A percentile compares a stretch with the other conserved stretches of the same genome.
Conservation (phyloP, 1,140 invertebrate genomes). For the Bicyclus anynana region DNA sequence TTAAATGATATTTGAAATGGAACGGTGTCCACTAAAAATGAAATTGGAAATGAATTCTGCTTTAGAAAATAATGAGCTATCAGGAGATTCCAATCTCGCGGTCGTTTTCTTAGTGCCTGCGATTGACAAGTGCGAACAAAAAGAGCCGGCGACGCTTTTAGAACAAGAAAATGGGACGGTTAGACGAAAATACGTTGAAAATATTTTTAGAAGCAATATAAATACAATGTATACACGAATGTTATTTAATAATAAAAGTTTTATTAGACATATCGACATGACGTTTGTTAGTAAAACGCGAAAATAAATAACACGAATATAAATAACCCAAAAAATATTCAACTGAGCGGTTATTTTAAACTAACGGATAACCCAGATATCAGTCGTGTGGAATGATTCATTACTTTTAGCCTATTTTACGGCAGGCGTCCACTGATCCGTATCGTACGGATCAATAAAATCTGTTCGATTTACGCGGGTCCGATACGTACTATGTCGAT, state of each 20-base stretch:
- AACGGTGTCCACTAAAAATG: background rate
- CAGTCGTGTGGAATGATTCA: background rate
- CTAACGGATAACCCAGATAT: no score
- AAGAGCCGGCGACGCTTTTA: slow-evolving; percentile 12
- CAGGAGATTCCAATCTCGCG: slow-evolving; percentile 7
- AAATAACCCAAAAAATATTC: background rate
- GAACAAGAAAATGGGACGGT: slow-evolving; percentile 10
- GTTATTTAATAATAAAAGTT: background rate
- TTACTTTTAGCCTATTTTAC: no score
- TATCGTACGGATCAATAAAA: no score
- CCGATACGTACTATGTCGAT: no score
- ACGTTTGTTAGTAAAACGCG: background rate
- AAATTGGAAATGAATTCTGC: slow-evolving; percentile 3
- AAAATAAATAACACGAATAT: background rate
- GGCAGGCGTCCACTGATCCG: no score
- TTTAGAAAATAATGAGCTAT: slow-evolving; percentile 13
- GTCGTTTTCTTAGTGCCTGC: slow-evolving; percentile 21
- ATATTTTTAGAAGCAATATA: background rate
- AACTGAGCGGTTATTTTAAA: no score
- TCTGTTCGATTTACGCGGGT: no score
- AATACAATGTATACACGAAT: background rate
- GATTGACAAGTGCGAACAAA: slow-evolving; percentile 18
- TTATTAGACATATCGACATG: background rate
- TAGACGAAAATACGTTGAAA: background rate
- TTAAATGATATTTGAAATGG: background rate